Evolutionary conservation across 1,140 invertebrate species (phyloP).

Genomic region (Pseudomyrmex gracilis): DNA sequence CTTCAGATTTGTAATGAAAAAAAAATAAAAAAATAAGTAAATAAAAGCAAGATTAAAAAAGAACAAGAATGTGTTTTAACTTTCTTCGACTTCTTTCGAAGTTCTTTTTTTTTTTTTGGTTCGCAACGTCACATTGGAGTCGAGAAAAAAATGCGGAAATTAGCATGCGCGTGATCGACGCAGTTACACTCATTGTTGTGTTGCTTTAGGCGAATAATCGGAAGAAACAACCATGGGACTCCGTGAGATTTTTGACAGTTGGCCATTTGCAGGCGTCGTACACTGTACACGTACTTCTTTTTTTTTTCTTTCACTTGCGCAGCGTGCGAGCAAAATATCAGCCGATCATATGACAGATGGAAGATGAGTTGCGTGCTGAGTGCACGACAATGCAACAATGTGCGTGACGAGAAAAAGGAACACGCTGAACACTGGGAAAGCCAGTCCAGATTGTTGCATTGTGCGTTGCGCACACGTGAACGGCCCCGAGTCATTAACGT

Average conservation of each 20-base stretch:
- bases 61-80: no score
- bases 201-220: not conserved
- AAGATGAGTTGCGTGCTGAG: slow-evolving; percentile 48
- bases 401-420: not conserved
- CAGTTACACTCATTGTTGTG: slow-evolving; percentile 19
- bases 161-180: not conserved
- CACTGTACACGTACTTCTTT: not conserved
- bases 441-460: slow-evolving; percentile 2
- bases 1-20: no score
- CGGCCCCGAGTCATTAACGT: not conserved
- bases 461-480: not conserved
- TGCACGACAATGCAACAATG: slow-evolving; percentile 67
- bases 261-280: not conserved
- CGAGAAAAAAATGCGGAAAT: slow-evolving; percentile 38
- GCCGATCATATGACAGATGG: slow-evolving; percentile 63
- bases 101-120: not conserved
- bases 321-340: slow-evolving; percentile 54
- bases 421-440: not conserved
- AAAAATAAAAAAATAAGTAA: no score
- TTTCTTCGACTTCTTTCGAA: not conserved
- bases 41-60: no score
- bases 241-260: slow-evolving; percentile 56
- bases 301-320: not conserved
- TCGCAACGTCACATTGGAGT: not conserved
- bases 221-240: slow-evolving; percentile 24